These are phyloP conservation scores for Cnemophilus loriae DNA, from an alignment of 2,113 vertebrate species.

Conservation along the genomic window DNA sequence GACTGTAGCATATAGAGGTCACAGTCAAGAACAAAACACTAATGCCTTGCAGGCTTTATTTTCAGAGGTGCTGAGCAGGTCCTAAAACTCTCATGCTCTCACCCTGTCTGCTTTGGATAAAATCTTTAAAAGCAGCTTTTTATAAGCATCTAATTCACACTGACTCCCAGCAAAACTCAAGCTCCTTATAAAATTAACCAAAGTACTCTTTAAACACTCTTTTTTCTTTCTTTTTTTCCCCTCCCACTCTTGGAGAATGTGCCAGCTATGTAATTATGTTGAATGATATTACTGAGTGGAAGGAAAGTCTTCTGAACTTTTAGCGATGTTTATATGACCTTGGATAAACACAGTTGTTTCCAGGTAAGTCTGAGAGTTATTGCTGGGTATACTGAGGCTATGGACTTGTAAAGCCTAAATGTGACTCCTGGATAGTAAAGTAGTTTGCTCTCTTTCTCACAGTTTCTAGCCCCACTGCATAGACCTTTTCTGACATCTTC, in stretches of 20 bases:
- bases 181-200: not conserved
- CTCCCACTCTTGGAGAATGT: not conserved
- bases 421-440: not conserved
- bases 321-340: not conserved
- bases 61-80: not conserved
- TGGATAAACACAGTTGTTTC: not conserved
- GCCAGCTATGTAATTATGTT: not conserved
- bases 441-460: not conserved
- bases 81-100: not conserved
- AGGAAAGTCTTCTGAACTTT: not conserved
- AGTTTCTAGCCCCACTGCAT: not conserved
- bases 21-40: not conserved
- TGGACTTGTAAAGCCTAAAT: not conserved
- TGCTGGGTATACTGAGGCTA: not conserved
- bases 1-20: not conserved
- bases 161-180: not conserved
- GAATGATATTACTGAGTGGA: not conserved
- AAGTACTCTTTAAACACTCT: not conserved
- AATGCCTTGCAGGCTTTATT: not conserved
- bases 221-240: fast-evolving
- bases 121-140: not conserved
- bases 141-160: not conserved
- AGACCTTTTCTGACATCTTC: not conserved
- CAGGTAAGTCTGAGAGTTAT: not conserved
- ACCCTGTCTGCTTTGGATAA: not conserved